Evolutionary conservation across 2,888 invertebrate genomes (phyloP).

Genomic region (Drosophila anceps): DNA sequence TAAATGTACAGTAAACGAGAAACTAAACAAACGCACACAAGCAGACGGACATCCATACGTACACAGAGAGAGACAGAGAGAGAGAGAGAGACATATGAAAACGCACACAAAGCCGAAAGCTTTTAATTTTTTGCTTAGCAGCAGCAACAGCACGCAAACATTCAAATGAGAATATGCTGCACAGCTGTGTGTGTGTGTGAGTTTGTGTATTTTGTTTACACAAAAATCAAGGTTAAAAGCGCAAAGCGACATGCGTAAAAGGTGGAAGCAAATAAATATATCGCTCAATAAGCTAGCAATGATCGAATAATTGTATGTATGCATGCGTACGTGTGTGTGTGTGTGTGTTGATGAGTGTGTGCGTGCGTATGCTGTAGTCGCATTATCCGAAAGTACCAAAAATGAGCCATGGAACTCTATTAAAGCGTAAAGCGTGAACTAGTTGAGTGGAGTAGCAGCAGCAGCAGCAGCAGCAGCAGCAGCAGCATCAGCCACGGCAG

Average conservation of each 20-base stretch:
- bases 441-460: slow-evolving; percentile 26
- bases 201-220: slow-evolving; percentile 72
- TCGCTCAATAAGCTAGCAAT: slow-evolving; percentile 67
- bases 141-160: slow-evolving; percentile 17
- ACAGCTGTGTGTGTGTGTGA: slow-evolving; percentile 41
- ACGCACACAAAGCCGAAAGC: slow-evolving; percentile 65
- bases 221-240: slow-evolving; percentile 79
- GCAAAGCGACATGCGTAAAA: slow-evolving; percentile 77
- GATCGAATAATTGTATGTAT: slow-evolving; percentile 52
- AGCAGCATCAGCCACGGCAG: background rate
- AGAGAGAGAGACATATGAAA: slow-evolving; percentile 1
- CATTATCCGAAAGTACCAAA: slow-evolving; percentile 56
- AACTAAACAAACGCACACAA: slow-evolving; percentile 51
- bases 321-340: background rate
- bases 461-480: background rate
- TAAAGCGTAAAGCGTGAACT: slow-evolving; percentile 56
- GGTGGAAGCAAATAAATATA: slow-evolving; percentile 75
- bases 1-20: slow-evolving; percentile 71
- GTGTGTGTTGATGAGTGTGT: background rate
- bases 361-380: slow-evolving; percentile 21
- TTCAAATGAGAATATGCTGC: slow-evolving; percentile 57
- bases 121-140: slow-evolving; percentile 46
- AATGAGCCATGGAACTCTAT: slow-evolving; percentile 49
- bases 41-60: slow-evolving; percentile 15
- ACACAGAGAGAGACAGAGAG: slow-evolving; percentile 1